Evolutionary conservation across 2,797 vertebrate genomes (phyloP).

Genomic region (Caiman crocodilus): DNA sequence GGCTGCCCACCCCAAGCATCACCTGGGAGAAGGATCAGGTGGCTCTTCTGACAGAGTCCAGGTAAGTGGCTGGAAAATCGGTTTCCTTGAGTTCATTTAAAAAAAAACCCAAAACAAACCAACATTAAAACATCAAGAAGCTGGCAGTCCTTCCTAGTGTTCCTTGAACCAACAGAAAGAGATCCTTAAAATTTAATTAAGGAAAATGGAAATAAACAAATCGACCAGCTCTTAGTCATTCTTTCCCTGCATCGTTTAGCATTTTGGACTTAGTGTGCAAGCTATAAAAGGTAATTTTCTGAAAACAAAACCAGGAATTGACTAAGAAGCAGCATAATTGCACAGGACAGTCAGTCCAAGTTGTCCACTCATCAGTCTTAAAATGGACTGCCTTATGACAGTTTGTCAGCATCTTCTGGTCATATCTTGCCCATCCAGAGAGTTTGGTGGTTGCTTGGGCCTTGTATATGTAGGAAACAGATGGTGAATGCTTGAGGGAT

Average conservation of each 20-base stretch:
- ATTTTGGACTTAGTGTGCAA: background rate
- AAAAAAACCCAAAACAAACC: background rate
- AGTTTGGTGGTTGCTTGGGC: background rate
- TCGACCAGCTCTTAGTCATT: background rate
- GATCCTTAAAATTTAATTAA: background rate
- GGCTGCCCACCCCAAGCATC: conserved; percentile 89
- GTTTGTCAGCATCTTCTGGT: background rate
- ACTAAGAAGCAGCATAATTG: background rate
- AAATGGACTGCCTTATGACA: background rate
- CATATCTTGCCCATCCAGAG: background rate
- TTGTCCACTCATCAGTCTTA: background rate
- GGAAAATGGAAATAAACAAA: too few species aligned
- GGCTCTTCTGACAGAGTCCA: conserved; percentile 82
- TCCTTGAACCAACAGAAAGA: background rate
- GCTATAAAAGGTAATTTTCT: background rate
- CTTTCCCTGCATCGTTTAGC: background rate
- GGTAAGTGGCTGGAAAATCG: conserved; percentile 79
- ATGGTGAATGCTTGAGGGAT: background rate
- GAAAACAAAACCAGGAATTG: background rate
- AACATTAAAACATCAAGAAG: background rate
- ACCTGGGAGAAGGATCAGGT: conserved; percentile 92
- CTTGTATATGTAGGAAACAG: background rate
- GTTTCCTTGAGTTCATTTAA: background rate
- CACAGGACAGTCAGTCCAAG: background rate
- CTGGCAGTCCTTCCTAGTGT: background rate